phyloP scores from a whole-genome alignment of 2,797 vertebrate genomes.

The Champsocephalus esox region DNA sequence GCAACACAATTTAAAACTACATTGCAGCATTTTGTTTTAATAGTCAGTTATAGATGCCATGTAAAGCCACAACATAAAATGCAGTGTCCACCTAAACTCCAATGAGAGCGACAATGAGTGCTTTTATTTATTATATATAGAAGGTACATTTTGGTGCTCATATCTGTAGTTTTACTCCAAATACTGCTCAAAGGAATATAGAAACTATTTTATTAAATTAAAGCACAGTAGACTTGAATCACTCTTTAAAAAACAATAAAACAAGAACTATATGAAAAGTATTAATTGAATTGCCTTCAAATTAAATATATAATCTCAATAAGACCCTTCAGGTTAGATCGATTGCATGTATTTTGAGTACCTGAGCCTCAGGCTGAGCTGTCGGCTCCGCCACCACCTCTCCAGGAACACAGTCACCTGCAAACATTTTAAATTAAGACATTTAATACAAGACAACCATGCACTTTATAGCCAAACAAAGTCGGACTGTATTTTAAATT shows the following conservation, averaged over 20 bases:
- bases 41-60: neutral
- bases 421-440: constrained; percentile 1
- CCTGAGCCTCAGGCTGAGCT: constrained; percentile 17
- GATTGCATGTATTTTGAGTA: constrained; percentile 11
- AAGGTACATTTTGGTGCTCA: neutral
- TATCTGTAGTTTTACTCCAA: neutral
- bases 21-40: neutral
- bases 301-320: neutral
- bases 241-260: neutral
- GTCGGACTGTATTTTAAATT: neutral
- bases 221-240: neutral
- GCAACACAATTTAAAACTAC: neutral
- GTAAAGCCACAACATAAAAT: neutral
- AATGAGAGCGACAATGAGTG: neutral
- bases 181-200: neutral
- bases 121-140: neutral
- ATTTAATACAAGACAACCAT: neutral
- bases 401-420: constrained; percentile 92
- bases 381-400: constrained; percentile 50
- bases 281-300: neutral
- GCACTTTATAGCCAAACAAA: neutral
- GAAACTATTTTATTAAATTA: neutral
- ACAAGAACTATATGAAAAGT: neutral
- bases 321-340: neutral
- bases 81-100: neutral